phyloP scores from a whole-genome alignment of 2,888 invertebrate species.

The Seladonia tumulorum region DNA sequence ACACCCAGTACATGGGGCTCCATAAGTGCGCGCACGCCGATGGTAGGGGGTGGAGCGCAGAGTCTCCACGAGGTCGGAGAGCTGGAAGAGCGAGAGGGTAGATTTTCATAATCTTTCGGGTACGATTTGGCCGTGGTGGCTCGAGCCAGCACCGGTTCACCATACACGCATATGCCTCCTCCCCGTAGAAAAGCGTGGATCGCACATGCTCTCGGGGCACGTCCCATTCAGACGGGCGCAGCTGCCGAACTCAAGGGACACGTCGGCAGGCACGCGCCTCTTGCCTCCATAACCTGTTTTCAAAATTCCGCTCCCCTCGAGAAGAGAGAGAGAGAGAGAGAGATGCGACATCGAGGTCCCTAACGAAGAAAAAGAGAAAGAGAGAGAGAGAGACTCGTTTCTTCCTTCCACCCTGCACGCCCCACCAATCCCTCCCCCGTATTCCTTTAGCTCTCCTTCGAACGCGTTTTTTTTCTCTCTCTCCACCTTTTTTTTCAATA shows the following conservation, averaged over 20 bases:
- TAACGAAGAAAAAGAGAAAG: neutral
- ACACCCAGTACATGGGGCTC: neutral
- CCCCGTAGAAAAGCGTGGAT: constrained; percentile 68
- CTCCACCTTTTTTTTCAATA: neutral
- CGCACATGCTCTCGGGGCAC: constrained; percentile 74
- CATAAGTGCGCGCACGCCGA: neutral
- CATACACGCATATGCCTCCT: constrained; percentile 56
- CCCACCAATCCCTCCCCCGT: neutral
- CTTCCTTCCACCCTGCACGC: constrained; percentile 17
- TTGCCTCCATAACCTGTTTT: constrained; percentile 70
- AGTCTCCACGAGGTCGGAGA: neutral
- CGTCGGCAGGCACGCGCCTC: constrained; percentile 69
- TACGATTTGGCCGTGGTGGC: constrained; percentile 49
- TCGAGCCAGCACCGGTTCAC: constrained; percentile 55
- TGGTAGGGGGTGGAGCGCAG: constrained; percentile 21
- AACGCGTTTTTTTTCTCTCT: neutral
- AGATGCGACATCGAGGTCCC: neutral
- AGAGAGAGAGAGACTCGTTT: constrained; percentile 36
- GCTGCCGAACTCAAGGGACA: constrained; percentile 74
- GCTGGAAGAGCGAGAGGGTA: constrained; percentile 20
- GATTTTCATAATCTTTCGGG: constrained; percentile 63
- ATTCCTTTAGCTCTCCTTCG: neutral
- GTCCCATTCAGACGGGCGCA: constrained; percentile 74
- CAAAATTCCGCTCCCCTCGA: constrained; percentile 61
- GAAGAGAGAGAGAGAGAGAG: constrained; percentile 24